phyloP scores from a whole-genome alignment of 2,888 invertebrate species.

The Dastarcus helophoroides region DNA sequence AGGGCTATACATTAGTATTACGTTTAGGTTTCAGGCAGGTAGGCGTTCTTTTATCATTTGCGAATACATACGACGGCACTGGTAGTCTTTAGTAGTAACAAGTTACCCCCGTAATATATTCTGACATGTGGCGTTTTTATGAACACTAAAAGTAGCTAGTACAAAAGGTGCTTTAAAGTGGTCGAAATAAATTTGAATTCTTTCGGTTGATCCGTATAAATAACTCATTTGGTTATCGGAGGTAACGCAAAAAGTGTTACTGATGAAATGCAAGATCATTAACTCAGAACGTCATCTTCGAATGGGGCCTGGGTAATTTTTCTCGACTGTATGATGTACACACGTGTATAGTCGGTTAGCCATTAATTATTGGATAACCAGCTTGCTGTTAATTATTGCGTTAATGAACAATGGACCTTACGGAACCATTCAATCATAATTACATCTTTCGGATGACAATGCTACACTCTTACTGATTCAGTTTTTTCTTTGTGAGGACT shows the following conservation, averaged over 20 bases:
- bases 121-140: constrained; percentile 10
- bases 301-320: constrained; percentile 10
- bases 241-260: constrained; percentile 11
- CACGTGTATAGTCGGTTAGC: constrained; percentile 9
- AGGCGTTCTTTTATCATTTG: too few species aligned
- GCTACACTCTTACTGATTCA: too few species aligned
- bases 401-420: constrained; percentile 14
- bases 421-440: too few species aligned
- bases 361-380: constrained; percentile 17
- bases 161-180: constrained; percentile 6
- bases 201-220: constrained; percentile 8
- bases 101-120: constrained; percentile 10
- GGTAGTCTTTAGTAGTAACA: too few species aligned
- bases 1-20: too few species aligned
- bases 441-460: too few species aligned
- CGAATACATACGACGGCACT: too few species aligned
- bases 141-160: constrained; percentile 7
- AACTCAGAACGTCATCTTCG: constrained; percentile 10
- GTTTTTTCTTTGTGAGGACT: too few species aligned
- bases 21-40: too few species aligned
- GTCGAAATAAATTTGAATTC: constrained; percentile 5
- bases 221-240: constrained; percentile 12
- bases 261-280: constrained; percentile 13
- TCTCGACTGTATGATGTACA: constrained; percentile 9
- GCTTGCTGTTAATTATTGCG: constrained; percentile 16